A percentile compares a stretch with the other conserved stretches of the same genome.
Evolutionary conservation across 2,113 vertebrate genomes (phyloP).

Genomic region (Lonchura striata): DNA sequence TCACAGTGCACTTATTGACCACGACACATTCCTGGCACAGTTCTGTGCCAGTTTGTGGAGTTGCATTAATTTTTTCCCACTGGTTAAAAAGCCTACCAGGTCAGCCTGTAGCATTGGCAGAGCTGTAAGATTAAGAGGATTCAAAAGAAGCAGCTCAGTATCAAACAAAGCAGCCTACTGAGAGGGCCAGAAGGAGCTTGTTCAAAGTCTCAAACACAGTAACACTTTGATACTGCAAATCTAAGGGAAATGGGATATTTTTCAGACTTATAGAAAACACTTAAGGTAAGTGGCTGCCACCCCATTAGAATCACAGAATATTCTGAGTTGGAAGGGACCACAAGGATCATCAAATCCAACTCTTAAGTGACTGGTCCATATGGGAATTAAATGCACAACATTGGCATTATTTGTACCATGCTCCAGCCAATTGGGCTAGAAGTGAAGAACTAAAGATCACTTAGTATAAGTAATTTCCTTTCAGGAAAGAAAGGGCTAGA

Average conservation of each 20-base stretch:
- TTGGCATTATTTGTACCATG: background rate
- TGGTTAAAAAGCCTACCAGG: background rate
- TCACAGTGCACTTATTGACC: background rate
- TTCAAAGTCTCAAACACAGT: background rate
- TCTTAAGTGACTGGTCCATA: background rate
- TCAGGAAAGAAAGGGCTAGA: background rate
- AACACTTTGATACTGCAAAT: background rate
- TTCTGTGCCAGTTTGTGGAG: background rate
- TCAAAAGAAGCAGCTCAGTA: background rate
- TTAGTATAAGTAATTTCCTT: background rate
- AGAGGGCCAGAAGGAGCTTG: background rate
- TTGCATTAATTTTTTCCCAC: background rate
- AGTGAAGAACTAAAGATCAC: background rate
- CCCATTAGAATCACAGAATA: background rate
- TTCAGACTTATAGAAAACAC: background rate
- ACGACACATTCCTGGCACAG: rapidly evolving
- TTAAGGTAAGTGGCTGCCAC: background rate
- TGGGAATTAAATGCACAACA: background rate
- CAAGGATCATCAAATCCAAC: background rate
- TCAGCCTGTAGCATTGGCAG: background rate
- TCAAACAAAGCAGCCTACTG: background rate
- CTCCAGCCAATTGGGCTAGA: background rate
- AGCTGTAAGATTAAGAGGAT: background rate
- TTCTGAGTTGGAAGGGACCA: background rate
- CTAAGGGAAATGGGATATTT: background rate